These are phyloP conservation scores for Peribatodes rhomboidaria DNA, from an alignment of 2,888 invertebrate genomes.

Conservation along the genomic window DNA sequence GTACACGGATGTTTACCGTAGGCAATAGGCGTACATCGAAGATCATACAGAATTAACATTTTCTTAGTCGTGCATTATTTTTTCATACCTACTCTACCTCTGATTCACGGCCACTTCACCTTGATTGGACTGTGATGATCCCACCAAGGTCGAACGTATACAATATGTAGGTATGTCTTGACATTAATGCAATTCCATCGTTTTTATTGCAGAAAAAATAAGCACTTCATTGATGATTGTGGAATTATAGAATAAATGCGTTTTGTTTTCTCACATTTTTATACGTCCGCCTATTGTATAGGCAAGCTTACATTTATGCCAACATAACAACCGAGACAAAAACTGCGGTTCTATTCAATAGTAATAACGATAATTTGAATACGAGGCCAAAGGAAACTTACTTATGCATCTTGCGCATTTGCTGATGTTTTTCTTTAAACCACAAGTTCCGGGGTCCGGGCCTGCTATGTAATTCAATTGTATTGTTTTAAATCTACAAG, in stretches of 20 bases:
- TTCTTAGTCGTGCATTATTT: slow-evolving; percentile 57
- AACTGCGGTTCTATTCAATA: slow-evolving; percentile 57
- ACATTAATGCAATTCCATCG: slow-evolving; percentile 23
- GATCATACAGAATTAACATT: slow-evolving; percentile 42
- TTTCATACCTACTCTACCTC: slow-evolving; percentile 56
- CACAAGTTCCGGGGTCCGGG: slow-evolving; percentile 27
- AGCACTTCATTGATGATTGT: slow-evolving; percentile 55
- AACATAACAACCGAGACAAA: slow-evolving; percentile 56
- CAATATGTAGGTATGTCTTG: slow-evolving; percentile 19
- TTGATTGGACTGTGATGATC: slow-evolving; percentile 59
- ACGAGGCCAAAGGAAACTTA: slow-evolving; percentile 62
- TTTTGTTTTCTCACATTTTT: slow-evolving; percentile 69
- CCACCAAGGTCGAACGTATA: slow-evolving; percentile 58
- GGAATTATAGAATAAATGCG: slow-evolving; percentile 58
- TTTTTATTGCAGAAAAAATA: slow-evolving; percentile 47
- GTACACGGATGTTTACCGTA: slow-evolving; percentile 48
- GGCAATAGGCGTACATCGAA: slow-evolving; percentile 35
- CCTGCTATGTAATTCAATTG: slow-evolving; percentile 18
- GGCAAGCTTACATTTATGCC: slow-evolving; percentile 53
- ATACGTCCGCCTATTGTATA: slow-evolving; percentile 77
- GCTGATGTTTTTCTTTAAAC: slow-evolving; percentile 36
- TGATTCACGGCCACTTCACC: slow-evolving; percentile 67
- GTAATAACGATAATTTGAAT: slow-evolving; percentile 63
- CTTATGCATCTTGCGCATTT: slow-evolving; percentile 45
- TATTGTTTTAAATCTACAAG: slow-evolving; percentile 1